Base-by-base conservation (phyloP, 1,140 invertebrate species). In the Ctenoplectra terminalis region DNA sequence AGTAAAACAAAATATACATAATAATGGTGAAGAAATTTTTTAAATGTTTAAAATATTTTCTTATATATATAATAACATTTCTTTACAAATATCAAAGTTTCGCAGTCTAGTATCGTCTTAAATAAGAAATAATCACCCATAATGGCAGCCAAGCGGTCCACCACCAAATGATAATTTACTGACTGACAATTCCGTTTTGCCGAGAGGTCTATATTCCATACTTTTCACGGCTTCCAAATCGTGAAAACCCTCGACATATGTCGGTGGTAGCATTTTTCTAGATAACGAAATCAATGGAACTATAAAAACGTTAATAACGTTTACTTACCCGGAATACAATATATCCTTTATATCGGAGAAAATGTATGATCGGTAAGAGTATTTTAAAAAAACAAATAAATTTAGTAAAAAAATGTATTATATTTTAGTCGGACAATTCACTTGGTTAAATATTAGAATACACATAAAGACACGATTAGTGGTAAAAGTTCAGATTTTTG, bases 121-220 rank as follows among this genome's bases (percentile, higher is more conserved):
- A 69, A 15, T 23, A 11, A 71, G 26, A 56, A 20, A 15, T 70
- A 76, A 82, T 63, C 67, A 81, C 94, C 91, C 92, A 83, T 94
- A 94, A 85, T 92, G 91, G 72, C 88, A 84, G 52, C 94, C 92
- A 6, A 95, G 84, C 13, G 93, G 91, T 66, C 91, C 94, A 67
- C 93, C 93, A 87, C 96, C 96, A 69, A 96, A 93, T 58, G 95
- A 94, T 34, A 97, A 86, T 81, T 94, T 93, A 37, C 96, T 96
- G 17, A 96, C 93, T 5, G 91, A 58, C 72, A 96, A 83, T 23
- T 94, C 95, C 54, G 96, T 96, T 75, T 94, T 94, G 9, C 95
- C 95, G 0, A 96, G 89, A 34, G 82, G 71, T 72, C 90, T 92
- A 81, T 96, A 96, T 69, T 92, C 91, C 94, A 96, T 95, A 69